Conservation (phyloP, 2,113 vertebrate genomes). For the Amphiprion ocellaris region DNA sequence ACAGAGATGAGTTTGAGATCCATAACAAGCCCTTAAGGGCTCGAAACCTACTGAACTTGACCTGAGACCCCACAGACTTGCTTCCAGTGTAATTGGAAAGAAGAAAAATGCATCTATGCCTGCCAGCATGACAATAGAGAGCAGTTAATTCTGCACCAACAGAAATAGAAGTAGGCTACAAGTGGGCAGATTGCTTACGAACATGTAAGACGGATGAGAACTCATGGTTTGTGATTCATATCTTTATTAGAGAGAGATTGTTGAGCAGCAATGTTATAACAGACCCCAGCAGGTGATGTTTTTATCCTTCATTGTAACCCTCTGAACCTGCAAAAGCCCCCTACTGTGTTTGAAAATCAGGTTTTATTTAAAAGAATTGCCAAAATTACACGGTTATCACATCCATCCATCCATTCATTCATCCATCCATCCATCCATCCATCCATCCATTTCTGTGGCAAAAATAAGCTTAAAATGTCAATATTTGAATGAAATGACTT, state of each 20-base stretch:
- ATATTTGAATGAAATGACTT: no score
- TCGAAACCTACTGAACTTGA: constrained; percentile 56
- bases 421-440: no score
- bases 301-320: constrained; percentile 36
- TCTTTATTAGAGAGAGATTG: constrained; percentile 45
- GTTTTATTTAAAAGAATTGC: no score
- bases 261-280: constrained; percentile 4
- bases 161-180: constrained; percentile 14
- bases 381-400: no score
- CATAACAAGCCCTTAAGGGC: constrained; percentile 71
- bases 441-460: no score
- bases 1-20: constrained; percentile 67
- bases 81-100: constrained; percentile 45
- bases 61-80: constrained; percentile 33
- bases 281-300: constrained; percentile 32
- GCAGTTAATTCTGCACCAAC: constrained; percentile 41
- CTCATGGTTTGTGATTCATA: constrained; percentile 2
- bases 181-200: constrained; percentile 19
- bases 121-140: constrained; percentile 28
- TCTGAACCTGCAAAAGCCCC: no score
- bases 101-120: constrained; percentile 14
- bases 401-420: no score
- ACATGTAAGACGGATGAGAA: constrained; percentile 35
- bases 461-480: no score
- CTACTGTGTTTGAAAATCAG: no score